Conservation (phyloP, 2,888 invertebrate species). For the Acholoe squamosa region DNA sequence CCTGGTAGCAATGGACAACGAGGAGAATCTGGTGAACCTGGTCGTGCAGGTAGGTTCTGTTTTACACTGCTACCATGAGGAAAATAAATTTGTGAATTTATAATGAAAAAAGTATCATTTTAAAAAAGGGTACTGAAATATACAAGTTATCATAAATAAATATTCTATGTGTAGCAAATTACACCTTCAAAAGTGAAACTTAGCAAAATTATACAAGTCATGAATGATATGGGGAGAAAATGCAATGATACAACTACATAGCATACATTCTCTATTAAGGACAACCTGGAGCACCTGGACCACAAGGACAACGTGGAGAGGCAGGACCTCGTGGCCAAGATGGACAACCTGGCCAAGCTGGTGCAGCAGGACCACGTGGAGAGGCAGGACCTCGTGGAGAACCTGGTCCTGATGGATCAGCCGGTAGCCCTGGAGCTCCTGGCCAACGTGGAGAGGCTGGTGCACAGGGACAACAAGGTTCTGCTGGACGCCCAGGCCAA, state of each 20-base stretch:
- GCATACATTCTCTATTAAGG: not conserved
- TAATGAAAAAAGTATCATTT: no score
- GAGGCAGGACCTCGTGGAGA: constrained; percentile 41
- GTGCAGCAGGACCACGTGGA: constrained; percentile 65
- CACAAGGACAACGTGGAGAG: constrained; percentile 65
- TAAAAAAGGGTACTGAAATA: no score
- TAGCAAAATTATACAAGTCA: no score
- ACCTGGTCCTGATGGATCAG: constrained; percentile 61
- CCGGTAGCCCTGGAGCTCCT: constrained; percentile 60
- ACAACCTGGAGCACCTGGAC: constrained; percentile 65
- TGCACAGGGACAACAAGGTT: constrained; percentile 63
- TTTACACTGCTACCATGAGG: no score
- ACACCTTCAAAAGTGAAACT: no score
- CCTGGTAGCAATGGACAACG: constrained; percentile 86
- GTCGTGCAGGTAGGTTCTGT: constrained; percentile 57
- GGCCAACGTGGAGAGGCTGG: constrained; percentile 64
- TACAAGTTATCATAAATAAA: no score
- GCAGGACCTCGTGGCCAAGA: constrained; percentile 64
- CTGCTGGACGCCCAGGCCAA: constrained; percentile 67
- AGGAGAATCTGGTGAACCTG: constrained; percentile 85
- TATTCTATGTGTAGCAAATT: no score
- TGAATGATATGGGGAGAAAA: no score
- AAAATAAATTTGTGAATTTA: no score
- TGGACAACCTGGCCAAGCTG: constrained; percentile 64
- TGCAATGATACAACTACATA: not conserved